Evolutionary conservation across 1,140 invertebrate genomes (phyloP), one percentile per base, ranked within the genome.

Genomic region (Rhizoglyphus robini): DNA sequence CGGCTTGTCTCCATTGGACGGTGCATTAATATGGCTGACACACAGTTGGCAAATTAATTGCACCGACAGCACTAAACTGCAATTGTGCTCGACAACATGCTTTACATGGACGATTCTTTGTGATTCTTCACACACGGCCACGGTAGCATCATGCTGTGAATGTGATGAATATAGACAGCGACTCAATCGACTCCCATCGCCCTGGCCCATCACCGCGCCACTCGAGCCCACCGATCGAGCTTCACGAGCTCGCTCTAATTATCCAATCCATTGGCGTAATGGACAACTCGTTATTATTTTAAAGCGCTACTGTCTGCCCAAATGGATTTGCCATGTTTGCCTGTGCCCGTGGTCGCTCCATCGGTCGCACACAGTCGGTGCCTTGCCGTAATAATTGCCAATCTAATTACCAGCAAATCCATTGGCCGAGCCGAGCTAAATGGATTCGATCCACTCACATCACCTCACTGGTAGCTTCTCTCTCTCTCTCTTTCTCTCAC

Each of bases 381-480:
- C n/a, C n/a, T n/a, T n/a, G n/a, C n/a, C n/a, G n/a, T n/a, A n/a
- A 54, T 54, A 54, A 54, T 54, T 54, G 51, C 8, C 51, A 54
- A 54, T 54, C 51, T 54, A 54, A 54, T 54, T 54, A 54, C 23
- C 51, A 8, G 20, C 51, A 32, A 54, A 54, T 54, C 51, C 51
- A 54, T 54, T 54, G 36, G 18, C 18, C 36, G 36, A 41, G 8
- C 18, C 51, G 23, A 20, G 20, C 51, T 54, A 54, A 54, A 54
- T 54, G 51, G 51, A 54, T 54, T 54, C 51, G 41, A 46, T 46
- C 41, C 15, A 23, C 41, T 46, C 41, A 23, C 23, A 15, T 23
- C 41, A 15, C 41, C 41, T 23, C 41, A 15, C 41, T 46, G 41
- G 41, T 23, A 15, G 41, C 41, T 46, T 46, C 15, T 23, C 15